Base-by-base conservation (phyloP, 2,797 vertebrate species). In the Kryptopterus vitreolus region DNA sequence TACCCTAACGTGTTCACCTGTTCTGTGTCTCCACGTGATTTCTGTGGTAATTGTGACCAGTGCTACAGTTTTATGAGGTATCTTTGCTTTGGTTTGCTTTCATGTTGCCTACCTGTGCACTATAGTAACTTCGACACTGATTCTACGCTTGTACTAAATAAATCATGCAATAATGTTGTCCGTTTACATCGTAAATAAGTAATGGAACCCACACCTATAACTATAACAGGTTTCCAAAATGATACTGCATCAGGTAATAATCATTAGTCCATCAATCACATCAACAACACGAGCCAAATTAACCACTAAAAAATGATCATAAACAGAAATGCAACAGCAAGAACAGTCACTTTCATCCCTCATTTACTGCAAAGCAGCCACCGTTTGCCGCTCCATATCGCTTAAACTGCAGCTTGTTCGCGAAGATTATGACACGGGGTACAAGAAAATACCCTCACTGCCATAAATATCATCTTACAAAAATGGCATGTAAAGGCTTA, bases 391-490 rank as follows among this genome's bases (percentile, higher is more conserved):
- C 24, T 70, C 46, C 70, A 81, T 76, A 82, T 78, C 66, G 76
- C 80, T 66, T 26, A 31, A 62, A 77, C 69, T 78, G 43, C 70
- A 61, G 78, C 72, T 58, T 79, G 59, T 65, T 77, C 43, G 76
- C 59, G 77, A 79, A 85, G 63, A 33, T 71, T 78, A 82, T 73
- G 72, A 75, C 79, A 6, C 35, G 43, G 72, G 62, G 52, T 48
- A 72, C 76, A 80, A 66, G 78, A 83, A 82, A 85, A 77, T 80
- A 78, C 79, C 71, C 75, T 59, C 48, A 10, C 59, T 74, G 52
- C 58, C 83, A 78, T 78, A 85, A 86, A 84, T 85, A 85, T 76
- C 76, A 58, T 68, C 85, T 82, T 70, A 74, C 48, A 62, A 78
- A 75, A 83, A 76, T 50, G 43, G 57, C 26, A 9, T 77, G 81